These are phyloP conservation scores for Chelon labrosus DNA, from an alignment of 2,797 vertebrate genomes.

Conservation along the genomic window DNA sequence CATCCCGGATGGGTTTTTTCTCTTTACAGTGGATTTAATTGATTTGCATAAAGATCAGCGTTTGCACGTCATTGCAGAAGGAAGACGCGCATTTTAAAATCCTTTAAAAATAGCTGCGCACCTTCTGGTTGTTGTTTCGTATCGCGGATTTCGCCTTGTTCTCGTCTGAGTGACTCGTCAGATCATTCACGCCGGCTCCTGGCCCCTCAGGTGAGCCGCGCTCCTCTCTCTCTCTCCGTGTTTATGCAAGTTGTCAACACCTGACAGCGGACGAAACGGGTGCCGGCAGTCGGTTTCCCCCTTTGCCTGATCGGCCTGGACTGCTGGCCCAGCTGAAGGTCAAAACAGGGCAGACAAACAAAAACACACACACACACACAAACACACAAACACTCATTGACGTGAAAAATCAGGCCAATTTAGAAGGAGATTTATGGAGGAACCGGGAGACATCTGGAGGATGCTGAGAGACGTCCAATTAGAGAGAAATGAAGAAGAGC, in stretches of 20 bases:
- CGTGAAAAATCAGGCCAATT: constrained; percentile 51
- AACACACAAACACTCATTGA: constrained; percentile 1
- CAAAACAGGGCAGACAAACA: constrained; percentile 36
- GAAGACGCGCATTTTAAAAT: too few species aligned
- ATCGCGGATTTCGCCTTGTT: constrained; percentile 27
- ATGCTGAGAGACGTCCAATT: constrained; percentile 33
- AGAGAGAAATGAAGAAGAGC: constrained; percentile 19
- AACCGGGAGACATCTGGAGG: constrained; percentile 55
- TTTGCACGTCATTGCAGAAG: not conserved
- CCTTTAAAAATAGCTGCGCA: not conserved
- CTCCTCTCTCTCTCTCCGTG: constrained; percentile 42
- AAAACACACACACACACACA: not conserved
- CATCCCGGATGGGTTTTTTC: constrained; percentile 45
- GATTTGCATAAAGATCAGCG: constrained; percentile 39
- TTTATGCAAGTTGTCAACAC: constrained; percentile 79
- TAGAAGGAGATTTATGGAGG: constrained; percentile 57
- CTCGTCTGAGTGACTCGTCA: constrained; percentile 52
- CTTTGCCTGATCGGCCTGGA: constrained; percentile 56
- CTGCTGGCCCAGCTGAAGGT: constrained; percentile 76
- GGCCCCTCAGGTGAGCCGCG: constrained; percentile 58
- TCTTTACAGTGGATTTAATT: constrained; percentile 45
- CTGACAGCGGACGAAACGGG: constrained; percentile 62
- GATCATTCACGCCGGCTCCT: constrained; percentile 54
- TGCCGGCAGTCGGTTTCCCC: constrained; percentile 50
- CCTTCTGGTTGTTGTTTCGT: constrained; percentile 14